Evolutionary conservation across 2,797 vertebrate species (phyloP).

Genomic region (Falco rusticolus): DNA sequence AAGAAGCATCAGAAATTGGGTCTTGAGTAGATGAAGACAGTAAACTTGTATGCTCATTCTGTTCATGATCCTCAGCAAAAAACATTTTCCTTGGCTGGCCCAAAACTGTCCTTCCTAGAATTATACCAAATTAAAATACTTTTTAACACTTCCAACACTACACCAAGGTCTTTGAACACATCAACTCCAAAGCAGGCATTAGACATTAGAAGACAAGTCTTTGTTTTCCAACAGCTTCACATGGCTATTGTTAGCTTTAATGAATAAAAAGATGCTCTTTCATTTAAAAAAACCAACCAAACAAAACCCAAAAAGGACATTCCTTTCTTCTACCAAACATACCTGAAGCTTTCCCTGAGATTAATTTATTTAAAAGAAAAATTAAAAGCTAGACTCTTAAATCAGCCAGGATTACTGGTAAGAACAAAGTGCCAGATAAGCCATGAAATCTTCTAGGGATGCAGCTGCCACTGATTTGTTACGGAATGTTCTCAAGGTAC

Average conservation of each 20-base stretch:
- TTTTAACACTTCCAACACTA: neutral
- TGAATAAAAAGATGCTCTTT: neutral
- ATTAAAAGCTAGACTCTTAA: neutral
- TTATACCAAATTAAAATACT: neutral
- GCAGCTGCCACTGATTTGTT: neutral
- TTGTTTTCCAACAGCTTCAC: neutral
- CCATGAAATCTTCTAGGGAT: neutral
- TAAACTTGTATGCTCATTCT: constrained; percentile 92
- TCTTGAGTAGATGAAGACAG: constrained; percentile 91
- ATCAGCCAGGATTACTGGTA: neutral
- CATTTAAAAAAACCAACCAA: neutral
- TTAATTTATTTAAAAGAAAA: neutral
- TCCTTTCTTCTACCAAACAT: neutral
- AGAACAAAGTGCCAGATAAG: neutral
- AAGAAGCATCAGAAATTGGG: constrained; percentile 81
- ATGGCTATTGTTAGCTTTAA: neutral
- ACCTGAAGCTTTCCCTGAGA: neutral
- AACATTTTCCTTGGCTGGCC: constrained; percentile 91
- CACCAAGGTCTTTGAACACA: neutral
- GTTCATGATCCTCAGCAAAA: constrained; percentile 86
- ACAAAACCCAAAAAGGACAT: neutral
- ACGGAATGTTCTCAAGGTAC: neutral
- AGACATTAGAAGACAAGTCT: neutral
- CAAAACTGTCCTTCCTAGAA: constrained; percentile 92
- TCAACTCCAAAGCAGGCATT: neutral